phyloP scores from a whole-genome alignment of 2,888 invertebrate species.

The Agrochola circellaris region DNA sequence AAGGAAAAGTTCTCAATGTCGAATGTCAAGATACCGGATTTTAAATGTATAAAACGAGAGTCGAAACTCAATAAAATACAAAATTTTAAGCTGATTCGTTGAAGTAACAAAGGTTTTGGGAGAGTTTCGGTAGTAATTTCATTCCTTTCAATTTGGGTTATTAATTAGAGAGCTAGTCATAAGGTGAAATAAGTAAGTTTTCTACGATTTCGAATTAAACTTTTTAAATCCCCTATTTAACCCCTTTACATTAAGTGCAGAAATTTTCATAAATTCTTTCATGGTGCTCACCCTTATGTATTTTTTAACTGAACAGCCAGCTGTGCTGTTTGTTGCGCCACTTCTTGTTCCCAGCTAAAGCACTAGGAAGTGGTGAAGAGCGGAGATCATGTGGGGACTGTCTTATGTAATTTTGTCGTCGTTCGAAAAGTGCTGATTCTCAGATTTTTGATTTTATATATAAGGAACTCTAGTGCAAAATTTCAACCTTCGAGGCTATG shows the following conservation, averaged over 20 bases:
- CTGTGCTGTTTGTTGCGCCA: too few relatives aligned
- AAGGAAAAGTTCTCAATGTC: conserved; percentile 45
- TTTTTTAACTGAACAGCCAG: too few relatives aligned
- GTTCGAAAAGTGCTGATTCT: too few relatives aligned
- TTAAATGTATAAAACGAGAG: conserved; percentile 23
- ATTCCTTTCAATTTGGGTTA: not conserved
- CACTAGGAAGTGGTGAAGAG: too few relatives aligned
- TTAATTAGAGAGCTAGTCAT: not conserved
- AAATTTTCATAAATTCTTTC: not conserved
- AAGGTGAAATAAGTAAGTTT: conserved; percentile 8
- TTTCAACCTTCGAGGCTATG: not conserved
- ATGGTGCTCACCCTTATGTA: not conserved
- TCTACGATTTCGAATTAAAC: not conserved
- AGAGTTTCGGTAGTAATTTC: not conserved
- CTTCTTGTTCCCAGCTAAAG: too few relatives aligned
- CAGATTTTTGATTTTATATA: not conserved
- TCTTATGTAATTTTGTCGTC: too few relatives aligned
- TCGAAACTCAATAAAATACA: conserved; percentile 1
- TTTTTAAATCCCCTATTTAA: not conserved
- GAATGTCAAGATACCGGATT: conserved; percentile 48
- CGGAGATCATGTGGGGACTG: too few relatives aligned
- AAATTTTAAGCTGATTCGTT: not conserved
- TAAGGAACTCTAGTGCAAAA: not conserved
- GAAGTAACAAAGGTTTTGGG: not conserved
- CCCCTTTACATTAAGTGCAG: not conserved